Evolutionary conservation across 1,140 invertebrate species (phyloP), one percentile per base, ranked within the genome.

Genomic region (Goniozus legneri): DNA sequence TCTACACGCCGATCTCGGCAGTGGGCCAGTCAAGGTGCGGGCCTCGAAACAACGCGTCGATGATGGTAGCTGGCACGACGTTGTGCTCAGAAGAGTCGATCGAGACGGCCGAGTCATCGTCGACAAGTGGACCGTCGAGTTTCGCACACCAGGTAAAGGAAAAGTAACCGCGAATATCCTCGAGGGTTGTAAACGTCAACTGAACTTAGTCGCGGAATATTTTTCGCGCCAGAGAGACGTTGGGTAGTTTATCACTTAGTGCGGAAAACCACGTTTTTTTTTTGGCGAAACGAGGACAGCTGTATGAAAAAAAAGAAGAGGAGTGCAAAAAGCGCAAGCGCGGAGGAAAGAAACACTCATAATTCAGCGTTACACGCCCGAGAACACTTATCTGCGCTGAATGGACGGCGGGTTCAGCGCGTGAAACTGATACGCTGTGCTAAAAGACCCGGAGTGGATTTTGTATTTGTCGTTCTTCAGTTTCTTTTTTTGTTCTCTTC

Each of bases 1-100:
- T 69, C 82, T 97, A 12, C 88, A 97, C 53, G 76, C 95, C 42
- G 91, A 97, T 69, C 77, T 97, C 13, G 95, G 95, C 0, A 92
- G 91, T n/a, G 95, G 94, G 0, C 81, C 88, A 1, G 82, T 91
- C 1, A 88, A 92, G 62, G 84, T 95, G 10, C 82, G 90, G 58
- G 87, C 89, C 0, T 92, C 91, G 0, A 79, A 87, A 32, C 74
- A 86, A 35, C 77, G 88, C 30, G 84, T 98, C 0, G 91, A 95
- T 67, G 94, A 98, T 61, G 90, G 91, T 0, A 81, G 84, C 20
- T 95, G 93, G 90, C 96, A 98, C 66, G 87, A 92, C 59, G 86
- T 97, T 1, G 80, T 85, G 7, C 71, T 97, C 47, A 79, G 87
- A 46, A 77, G 91, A 46, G 87, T 84, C 47, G 89, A 87, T 12